Evolutionary conservation across 2,888 invertebrate species (phyloP), one percentile per base, ranked within the genome.

Genomic region (Sphinx pinastri): DNA sequence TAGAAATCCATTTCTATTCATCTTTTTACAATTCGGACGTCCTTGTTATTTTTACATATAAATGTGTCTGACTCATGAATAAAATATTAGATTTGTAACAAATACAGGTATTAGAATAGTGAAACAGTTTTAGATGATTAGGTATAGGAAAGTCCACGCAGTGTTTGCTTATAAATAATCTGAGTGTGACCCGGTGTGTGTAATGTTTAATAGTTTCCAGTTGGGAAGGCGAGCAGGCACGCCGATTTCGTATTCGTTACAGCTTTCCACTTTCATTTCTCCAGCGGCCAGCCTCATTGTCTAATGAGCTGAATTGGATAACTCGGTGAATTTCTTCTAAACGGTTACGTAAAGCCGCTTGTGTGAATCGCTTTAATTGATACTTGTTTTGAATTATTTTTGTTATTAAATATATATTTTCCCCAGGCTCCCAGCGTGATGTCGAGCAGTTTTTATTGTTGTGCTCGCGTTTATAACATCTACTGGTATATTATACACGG

Each of bases 191-290:
- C 49, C 16, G 69, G 70, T 54, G 60, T 13, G 47, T 13, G 47
- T 19, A 63, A 19, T 63, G 45, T 16, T 47, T 47, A 47, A 38
- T 60, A 16, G 38, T 49, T 25, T 14, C 19, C 54, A 38, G 45
- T 14, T 72, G 67, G 68, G 73, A 75, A n/a, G 80, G 80, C 79
- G 82, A 81, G 80, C 81, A 82, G 81, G 78, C 19, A 55, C 55
- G 19, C 55, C 55, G 19, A 63, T 85, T 88, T 84, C 85, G 88
- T 86, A 85, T 85, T 87, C 92, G 91, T 89, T 91, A 91, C 83
- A 84, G 84, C 90, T 91, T 91, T 91, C 89, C 87, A 91, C 92
- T 93, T 93, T 93, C 92, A 84, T 91, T 93, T 90, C 88, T 89
- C 88, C 87, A n/a, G n/a, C n/a, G n/a, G n/a, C n/a, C n/a, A 86